Base-by-base conservation (phyloP, 2,797 vertebrate genomes). In the Myripristis murdjan region DNA sequence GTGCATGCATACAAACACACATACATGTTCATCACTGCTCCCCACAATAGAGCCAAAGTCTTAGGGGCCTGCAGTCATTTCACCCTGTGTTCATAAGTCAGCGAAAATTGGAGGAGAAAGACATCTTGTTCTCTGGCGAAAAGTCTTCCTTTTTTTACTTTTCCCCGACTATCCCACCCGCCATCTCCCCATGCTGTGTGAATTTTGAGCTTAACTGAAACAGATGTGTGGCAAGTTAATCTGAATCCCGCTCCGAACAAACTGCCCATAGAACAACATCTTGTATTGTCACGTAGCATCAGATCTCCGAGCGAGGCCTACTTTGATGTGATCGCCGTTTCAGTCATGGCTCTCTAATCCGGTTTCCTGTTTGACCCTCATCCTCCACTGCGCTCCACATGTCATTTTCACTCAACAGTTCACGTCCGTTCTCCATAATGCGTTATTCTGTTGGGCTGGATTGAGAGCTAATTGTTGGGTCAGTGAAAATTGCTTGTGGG, bases 201-300 rank as follows among this genome's bases (percentile, higher is more conserved):
- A 83, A 76, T 69, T 91, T 85, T 89, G 90, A 95, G 80, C 88
- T 77, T 89, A 93, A 94, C 55, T 18, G 67, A 79, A 83, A 53
- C 71, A 89, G 92, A 94, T 85, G 75, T 91, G 88, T 62, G 75
- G 83, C 83, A 79, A 87, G 82, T 90, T 91, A 88, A 91, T 93
- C 87, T 84, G 80, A 86, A 84, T 89, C 83, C 74, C 68, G 82
- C 75, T 79, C 70, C 51, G 28, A 81, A 64, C 75, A 78, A 87
- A 88, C 80, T 85, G 82, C 83, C 71, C 83, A 73, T 81, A 87
- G 87, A 88, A 82, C 81, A 92, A 81, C 87, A 92, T 88, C 80
- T 90, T 82, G 80, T 81, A 89, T 92, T 95, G 89, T 95, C 92
- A 93, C 79, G 81, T 89, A 92, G 75, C 70, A 92, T 95, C 91